phyloP scores from a whole-genome alignment of 2,888 invertebrate species.

The Epistrophella euchroma region DNA sequence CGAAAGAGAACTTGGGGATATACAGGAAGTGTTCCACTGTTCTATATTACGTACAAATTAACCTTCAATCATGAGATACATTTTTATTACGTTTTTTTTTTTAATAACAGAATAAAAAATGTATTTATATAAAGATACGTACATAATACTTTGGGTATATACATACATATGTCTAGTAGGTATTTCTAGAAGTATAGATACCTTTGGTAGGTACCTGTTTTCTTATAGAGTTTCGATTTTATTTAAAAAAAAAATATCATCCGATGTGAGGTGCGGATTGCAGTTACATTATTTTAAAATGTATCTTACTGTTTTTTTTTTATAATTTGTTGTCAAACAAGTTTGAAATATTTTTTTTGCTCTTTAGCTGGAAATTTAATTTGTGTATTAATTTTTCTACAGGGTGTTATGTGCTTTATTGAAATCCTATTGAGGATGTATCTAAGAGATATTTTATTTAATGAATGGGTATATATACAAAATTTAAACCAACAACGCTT shows the following conservation, averaged over 20 bases:
- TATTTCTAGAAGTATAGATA: background rate
- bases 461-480: no score
- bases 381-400: conserved; percentile 1
- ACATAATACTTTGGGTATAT: no score
- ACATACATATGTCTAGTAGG: background rate
- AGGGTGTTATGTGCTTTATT: background rate
- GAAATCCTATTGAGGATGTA: no score
- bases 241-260: conserved; percentile 27
- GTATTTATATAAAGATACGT: background rate
- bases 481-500: no score
- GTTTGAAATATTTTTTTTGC: conserved; percentile 6
- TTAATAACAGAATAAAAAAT: background rate
- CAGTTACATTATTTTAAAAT: conserved; percentile 40
- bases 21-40: conserved; percentile 76
- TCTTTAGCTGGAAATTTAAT: background rate
- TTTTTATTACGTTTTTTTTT: conserved; percentile 9
- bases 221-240: conserved; percentile 47
- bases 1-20: conserved; percentile 52
- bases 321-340: conserved; percentile 49
- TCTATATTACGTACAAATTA: conserved; percentile 72
- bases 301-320: conserved; percentile 24
- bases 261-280: conserved; percentile 25
- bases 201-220: conserved; percentile 47
- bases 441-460: no score
- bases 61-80: conserved; percentile 62